phyloP scores from a whole-genome alignment of 92 coral and sea anemone species.

The Porites divaricata region DNA sequence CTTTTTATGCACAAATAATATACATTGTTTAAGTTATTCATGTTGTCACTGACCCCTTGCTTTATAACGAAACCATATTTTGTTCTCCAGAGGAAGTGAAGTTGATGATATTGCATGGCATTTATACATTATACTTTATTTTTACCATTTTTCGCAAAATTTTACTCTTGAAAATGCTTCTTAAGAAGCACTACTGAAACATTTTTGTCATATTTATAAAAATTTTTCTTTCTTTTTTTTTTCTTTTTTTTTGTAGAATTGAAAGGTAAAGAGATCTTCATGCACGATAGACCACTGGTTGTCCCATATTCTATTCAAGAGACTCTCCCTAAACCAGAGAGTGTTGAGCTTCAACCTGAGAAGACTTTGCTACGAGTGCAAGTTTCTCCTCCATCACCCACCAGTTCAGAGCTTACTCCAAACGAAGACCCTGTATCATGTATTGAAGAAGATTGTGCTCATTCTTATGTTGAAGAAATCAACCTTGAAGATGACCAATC shows the following conservation, averaged over 20 bases:
- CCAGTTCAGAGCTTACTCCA: neutral
- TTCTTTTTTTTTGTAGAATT: neutral
- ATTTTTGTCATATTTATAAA: neutral
- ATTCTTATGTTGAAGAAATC: neutral
- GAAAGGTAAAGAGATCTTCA: neutral
- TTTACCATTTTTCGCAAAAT: too few species aligned
- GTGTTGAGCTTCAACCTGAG: neutral
- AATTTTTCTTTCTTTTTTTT: too few species aligned
- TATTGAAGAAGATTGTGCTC: slow-evolving; percentile 5
- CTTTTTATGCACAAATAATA: too few species aligned
- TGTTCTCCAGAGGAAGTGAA: too few species aligned
- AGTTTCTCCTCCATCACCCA: neutral
- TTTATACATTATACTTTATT: too few species aligned
- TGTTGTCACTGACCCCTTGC: too few species aligned
- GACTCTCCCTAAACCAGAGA: neutral
- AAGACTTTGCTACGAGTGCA: neutral
- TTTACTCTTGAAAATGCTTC: too few species aligned
- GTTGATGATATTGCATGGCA: neutral
- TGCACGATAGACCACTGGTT: neutral
- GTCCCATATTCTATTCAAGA: slow-evolving; percentile 29
- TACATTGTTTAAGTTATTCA: too few species aligned
- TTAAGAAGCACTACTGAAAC: neutral
- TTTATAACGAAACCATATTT: too few species aligned
- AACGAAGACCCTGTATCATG: neutral
- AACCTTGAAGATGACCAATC: neutral